phyloP scores from a whole-genome alignment of 2,797 vertebrate species.

The Malurus splendens region DNA sequence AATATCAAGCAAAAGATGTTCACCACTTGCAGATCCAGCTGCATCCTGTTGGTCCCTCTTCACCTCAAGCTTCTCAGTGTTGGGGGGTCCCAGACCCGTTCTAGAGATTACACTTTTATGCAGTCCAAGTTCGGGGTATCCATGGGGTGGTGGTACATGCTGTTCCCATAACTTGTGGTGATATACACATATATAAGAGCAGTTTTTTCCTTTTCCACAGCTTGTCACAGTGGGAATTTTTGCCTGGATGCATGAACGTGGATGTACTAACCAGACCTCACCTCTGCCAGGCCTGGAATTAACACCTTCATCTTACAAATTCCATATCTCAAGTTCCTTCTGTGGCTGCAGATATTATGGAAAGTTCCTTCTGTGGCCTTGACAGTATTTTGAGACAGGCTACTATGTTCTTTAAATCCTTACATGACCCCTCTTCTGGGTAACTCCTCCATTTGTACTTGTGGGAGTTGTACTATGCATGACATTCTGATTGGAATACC shows the following conservation, averaged over 20 bases:
- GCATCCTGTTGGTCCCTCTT: background rate
- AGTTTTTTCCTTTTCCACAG: background rate
- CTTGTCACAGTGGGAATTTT: background rate
- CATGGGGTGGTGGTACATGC: rapidly evolving
- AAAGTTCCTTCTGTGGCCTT: background rate
- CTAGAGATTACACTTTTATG: background rate
- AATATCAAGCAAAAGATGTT: background rate
- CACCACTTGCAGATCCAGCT: background rate
- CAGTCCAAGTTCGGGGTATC: background rate
- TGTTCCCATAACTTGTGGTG: background rate
- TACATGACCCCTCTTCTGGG: background rate
- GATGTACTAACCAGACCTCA: background rate
- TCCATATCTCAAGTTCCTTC: background rate
- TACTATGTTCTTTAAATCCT: background rate
- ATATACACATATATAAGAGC: too few relatives aligned
- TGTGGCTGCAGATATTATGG: background rate
- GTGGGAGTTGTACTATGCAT: too few relatives aligned
- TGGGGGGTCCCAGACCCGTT: background rate
- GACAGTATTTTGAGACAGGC: background rate
- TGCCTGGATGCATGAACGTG: background rate
- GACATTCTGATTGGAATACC: background rate
- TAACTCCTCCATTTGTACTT: background rate
- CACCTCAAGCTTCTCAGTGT: background rate
- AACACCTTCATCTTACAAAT: background rate
- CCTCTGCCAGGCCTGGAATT: background rate